phyloP scores from a whole-genome alignment of 92 coral and sea anemone species.

The Blastomussa wellsi region DNA sequence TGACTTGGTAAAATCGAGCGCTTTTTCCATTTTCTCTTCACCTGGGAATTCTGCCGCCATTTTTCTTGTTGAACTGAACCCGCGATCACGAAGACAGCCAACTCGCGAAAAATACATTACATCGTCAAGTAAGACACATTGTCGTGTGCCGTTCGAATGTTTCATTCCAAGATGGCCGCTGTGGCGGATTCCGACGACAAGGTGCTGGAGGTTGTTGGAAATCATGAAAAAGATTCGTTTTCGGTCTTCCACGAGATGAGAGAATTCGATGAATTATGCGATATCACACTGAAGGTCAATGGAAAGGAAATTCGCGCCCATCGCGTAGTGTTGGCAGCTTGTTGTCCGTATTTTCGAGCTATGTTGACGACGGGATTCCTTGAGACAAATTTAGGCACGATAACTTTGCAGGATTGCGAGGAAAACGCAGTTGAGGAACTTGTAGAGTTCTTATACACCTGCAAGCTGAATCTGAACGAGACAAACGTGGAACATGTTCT shows the following conservation, averaged over 20 bases:
- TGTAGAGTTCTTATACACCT: constrained; percentile 80
- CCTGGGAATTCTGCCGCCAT: constrained; percentile 44
- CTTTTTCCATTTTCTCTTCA: not conserved
- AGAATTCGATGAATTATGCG: constrained; percentile 76
- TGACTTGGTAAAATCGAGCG: not conserved
- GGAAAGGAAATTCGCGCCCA: constrained; percentile 84
- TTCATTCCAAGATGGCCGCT: constrained; percentile 46
- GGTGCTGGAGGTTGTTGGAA: constrained; percentile 45
- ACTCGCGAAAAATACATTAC: not conserved
- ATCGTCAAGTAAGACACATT: not conserved
- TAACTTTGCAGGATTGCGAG: constrained; percentile 81
- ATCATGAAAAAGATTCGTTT: constrained; percentile 72
- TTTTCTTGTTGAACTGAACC: constrained; percentile 9
- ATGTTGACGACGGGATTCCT: constrained; percentile 84
- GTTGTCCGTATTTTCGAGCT: constrained; percentile 93
- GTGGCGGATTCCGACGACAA: constrained; percentile 18
- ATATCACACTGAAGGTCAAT: constrained; percentile 73
- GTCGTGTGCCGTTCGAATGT: not conserved
- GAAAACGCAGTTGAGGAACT: constrained; percentile 70
- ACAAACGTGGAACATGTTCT: constrained; percentile 71
- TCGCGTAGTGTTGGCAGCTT: constrained; percentile 83
- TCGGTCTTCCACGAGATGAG: constrained; percentile 78
- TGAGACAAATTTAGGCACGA: constrained; percentile 69
- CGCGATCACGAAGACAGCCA: not conserved
- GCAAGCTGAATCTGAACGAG: constrained; percentile 67